A percentile compares a stretch with the other conserved stretches of the same genome.
Conservation (phyloP, 1,140 invertebrate genomes). For the Popillia japonica region DNA sequence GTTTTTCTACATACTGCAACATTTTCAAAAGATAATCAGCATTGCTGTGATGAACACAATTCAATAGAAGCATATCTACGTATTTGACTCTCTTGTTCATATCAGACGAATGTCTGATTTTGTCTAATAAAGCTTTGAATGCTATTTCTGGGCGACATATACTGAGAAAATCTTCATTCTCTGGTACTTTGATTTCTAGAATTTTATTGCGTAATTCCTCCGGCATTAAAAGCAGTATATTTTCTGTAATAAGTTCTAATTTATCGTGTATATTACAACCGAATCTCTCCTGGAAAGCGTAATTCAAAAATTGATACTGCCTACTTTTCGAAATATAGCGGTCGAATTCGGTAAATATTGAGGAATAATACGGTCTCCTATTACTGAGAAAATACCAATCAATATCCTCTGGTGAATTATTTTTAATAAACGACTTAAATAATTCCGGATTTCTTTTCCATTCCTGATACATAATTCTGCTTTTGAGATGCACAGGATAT, state of each 20-base stretch:
- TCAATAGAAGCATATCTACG: neutral
- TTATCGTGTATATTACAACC: slow-evolving; percentile 20
- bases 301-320: neutral
- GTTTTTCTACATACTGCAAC: slow-evolving; percentile 3
- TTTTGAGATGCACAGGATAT: neutral
- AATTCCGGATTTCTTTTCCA: neutral
- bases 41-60: neutral
- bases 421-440: neutral
- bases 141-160: neutral
- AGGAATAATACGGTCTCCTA: no score
- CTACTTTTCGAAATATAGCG: slow-evolving; percentile 11
- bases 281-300: slow-evolving; percentile 15
- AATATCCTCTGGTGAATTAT: neutral
- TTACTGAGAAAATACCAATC: neutral
- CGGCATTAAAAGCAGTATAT: neutral
- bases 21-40: neutral
- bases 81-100: neutral
- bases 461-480: neutral
- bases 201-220: neutral
- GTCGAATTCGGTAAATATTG: neutral
- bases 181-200: neutral
- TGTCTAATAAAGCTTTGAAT: neutral
- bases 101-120: slow-evolving; percentile 34
- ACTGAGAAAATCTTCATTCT: neutral
- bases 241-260: neutral